Base-by-base conservation (phyloP, 2,888 invertebrate species). In the Tridacna crocea region DNA sequence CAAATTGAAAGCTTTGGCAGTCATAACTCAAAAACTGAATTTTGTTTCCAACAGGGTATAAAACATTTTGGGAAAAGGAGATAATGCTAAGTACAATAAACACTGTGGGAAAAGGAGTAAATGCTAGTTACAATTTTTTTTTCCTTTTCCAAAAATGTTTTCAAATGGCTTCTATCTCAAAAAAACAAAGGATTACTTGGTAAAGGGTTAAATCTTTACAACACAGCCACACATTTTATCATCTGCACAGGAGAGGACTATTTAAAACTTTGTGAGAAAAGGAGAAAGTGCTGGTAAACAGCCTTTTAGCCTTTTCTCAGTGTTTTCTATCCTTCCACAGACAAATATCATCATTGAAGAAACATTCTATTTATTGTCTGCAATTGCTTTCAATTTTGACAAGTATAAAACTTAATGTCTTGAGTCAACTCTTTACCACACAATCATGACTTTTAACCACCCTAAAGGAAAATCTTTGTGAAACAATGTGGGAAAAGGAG, bases 401-500 rank as follows among this genome's bases (percentile, higher is more conserved):
- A 1, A 15, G 19, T 55, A 3, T 19, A 55, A 55, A 55, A 19
- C 3, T 19, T 55, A 6, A 3, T 55, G 3, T 2, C 3, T 19
- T 15, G 15, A 22, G 65, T 65, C 8, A 65, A 65, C 65, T 22
- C 36, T 24, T 26, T 65, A 2, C 65, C 65, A 65, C 1, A 65
- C 19, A 19, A 15, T 1, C 12, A 10, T 8, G 1, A 8, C 2
- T 65, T 65, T 65, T 24, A 6, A 27, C 36, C 3, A 3, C 0
- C 27, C 36, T 26, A 17, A 2, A 65, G 17, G 3, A 17, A 26
- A 26, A 27, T 17, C 26, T 13, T 27, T 27, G 0, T 0, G 27
- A 65, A 65, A 65, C 65, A 65, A 4, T 65, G 65, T 65, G 65
- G 36, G 15, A 65, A 65, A 27, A 6, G 26, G 15, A 65, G 65